Base-by-base conservation (phyloP, 2,113 vertebrate genomes). In the Thamnaconus septentrionalis region DNA sequence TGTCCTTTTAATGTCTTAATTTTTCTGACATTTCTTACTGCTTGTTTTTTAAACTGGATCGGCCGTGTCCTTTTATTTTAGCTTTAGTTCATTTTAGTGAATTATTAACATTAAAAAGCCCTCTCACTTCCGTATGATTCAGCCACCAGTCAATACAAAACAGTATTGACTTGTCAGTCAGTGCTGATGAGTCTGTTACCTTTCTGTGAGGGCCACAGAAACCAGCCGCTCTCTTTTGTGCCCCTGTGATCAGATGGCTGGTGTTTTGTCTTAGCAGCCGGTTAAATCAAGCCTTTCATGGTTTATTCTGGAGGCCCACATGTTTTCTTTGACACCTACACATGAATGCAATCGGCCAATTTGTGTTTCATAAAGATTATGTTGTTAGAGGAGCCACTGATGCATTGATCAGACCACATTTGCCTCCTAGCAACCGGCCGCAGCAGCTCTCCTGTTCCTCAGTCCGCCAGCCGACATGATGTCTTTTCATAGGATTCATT, bases 371-470 rank as follows among this genome's bases (percentile, higher is more conserved):
- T 77, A 75, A 84, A 87, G 83, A 89, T 84, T 83, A 82, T 85
- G 88, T 87, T 78, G 79, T 86, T 82, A 75, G 65, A 84, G 64
- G 75, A 80, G 56, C 66, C 60, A 11, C 75, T 72, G 87, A 83
- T 89, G 81, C 87, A 78, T 88, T 80, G 83, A 86, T 82, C 82
- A 83, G 83, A 77, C 81, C 85, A 87, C 82, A 77, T 88, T 90
- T 84, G 89, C 82, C 43, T 87, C 90, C 89, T 90, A 91, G 89
- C 89, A 92, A 92, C 90, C 72, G 5, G 7, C 41, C 44, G 52
- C 71, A 42, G 51, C 75, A 61, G 69, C 80, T 52, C 63, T 82
- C 62, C 8, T 77, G 76, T 76, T 68, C 50, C 59, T 64, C 53
- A 75, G 68, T 76, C 81, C 73, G 85, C 73, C 79, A 60, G 81